phyloP scores from a whole-genome alignment of 2,113 vertebrate genomes.

The Elachura formosa region DNA sequence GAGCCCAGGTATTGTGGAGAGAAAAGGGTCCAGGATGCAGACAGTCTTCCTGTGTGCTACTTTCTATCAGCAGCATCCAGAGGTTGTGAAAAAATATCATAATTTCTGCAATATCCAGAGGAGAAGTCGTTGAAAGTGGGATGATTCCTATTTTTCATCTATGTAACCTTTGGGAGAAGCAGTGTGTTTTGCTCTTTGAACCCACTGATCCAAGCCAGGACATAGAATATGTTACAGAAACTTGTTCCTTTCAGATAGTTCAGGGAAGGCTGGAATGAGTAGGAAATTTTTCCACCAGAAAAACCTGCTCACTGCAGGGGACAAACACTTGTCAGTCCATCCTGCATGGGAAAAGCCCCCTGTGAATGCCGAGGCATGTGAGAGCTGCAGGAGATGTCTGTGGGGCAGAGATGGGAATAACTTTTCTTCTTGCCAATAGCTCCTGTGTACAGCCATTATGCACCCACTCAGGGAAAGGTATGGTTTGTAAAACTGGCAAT shows the following conservation, averaged over 20 bases:
- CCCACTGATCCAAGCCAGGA: not conserved
- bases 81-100: not conserved
- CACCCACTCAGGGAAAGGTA: not conserved
- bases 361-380: not conserved
- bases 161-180: accelerated
- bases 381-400: not conserved
- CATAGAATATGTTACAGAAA: not conserved
- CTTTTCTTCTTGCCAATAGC: not conserved
- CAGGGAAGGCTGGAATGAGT: not conserved
- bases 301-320: not conserved
- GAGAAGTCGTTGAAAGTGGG: not conserved
- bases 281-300: not conserved
- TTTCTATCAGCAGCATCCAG: not conserved
- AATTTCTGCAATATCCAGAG: not conserved
- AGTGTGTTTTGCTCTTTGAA: not conserved
- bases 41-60: accelerated
- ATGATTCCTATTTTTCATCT: not conserved
- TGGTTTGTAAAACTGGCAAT: not conserved
- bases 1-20: not conserved
- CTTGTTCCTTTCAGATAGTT: not conserved
- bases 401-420: not conserved
- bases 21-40: not conserved
- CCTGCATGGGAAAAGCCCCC: not conserved
- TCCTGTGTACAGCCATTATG: not conserved
- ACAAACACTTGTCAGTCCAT: not conserved